Percentiles rank a stretch among this genome's conserved stretches.
phyloP scores from a whole-genome alignment of 1,140 invertebrate species.

The Pogonomyrmex californicus region DNA sequence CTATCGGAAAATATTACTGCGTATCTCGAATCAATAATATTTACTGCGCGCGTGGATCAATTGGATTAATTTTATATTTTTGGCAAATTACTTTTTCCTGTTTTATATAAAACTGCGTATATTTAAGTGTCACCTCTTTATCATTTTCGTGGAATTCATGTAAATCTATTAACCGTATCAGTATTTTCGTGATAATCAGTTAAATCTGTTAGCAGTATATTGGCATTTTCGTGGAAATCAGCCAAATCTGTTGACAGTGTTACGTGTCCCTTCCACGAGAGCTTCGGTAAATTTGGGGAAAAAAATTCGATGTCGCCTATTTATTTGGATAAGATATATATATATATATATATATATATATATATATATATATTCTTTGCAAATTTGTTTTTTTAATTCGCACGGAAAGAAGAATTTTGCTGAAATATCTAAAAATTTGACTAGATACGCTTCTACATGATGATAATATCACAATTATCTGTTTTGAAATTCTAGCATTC shows the following conservation, averaged over 20 bases:
- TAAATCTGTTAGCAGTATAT: neutral
- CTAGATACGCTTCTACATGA: too few relatives aligned
- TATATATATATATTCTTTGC: neutral
- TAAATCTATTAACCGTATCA: neutral
- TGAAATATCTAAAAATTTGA: too few relatives aligned
- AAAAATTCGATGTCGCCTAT: neutral
- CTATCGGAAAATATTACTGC: neutral
- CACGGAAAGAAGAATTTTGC: neutral
- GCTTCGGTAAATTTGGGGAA: neutral
- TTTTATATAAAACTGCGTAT: neutral
- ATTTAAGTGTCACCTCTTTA: neutral
- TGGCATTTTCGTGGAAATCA: conserved; percentile 21
- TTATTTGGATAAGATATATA: neutral
- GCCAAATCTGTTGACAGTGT: neutral
- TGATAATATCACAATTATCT: too few relatives aligned
- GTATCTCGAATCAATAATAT: neutral
- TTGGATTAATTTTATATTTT: neutral
- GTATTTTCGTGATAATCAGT: conserved; percentile 12
- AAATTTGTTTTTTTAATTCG: neutral
- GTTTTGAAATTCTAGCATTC: too few relatives aligned
- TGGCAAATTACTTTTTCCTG: neutral
- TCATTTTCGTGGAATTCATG: neutral
- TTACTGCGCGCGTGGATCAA: neutral
- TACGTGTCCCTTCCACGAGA: neutral
- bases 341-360: neutral